phyloP scores from a whole-genome alignment of 2,888 invertebrate genomes.

The Cephus runcator region DNA sequence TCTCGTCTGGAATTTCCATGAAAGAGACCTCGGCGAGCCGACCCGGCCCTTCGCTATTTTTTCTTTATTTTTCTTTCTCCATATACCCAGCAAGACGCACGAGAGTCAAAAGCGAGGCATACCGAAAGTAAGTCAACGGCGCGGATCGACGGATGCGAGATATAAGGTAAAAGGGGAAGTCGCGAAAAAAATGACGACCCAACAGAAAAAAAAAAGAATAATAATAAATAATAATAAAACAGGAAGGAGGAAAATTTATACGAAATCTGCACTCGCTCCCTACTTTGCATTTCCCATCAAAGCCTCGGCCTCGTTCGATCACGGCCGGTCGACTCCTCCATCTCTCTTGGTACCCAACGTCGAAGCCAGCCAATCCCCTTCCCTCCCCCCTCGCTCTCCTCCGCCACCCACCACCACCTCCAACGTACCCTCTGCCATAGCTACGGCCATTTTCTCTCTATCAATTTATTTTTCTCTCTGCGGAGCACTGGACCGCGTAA shows the following conservation, averaged over 20 bases:
- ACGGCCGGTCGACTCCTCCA: neutral
- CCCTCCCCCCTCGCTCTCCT: slow-evolving; percentile 19
- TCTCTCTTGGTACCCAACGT: slow-evolving; percentile 7
- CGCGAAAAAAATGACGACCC: no score
- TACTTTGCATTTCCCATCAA: slow-evolving; percentile 35
- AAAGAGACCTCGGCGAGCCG: no score
- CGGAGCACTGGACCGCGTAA: slow-evolving; percentile 64
- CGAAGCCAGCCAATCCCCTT: slow-evolving; percentile 4
- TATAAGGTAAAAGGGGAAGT: no score
- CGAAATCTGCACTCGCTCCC: slow-evolving; percentile 13
- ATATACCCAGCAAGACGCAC: no score
- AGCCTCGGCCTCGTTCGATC: slow-evolving; percentile 10
- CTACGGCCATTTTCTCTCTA: slow-evolving; percentile 33
- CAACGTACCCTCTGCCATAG: slow-evolving; percentile 12
- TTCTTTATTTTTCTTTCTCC: no score
- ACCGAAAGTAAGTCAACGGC: no score
- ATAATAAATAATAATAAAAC: no score
- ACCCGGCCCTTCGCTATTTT: no score
- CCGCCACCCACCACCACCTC: slow-evolving; percentile 15
- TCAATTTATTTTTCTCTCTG: slow-evolving; percentile 42
- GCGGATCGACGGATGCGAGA: no score
- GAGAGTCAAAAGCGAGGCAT: no score
- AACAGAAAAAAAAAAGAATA: no score
- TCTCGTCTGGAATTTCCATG: no score
- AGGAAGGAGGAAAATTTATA: slow-evolving; percentile 10